Conservation (phyloP, 2,888 invertebrate species). For the Drosophila conformis region DNA sequence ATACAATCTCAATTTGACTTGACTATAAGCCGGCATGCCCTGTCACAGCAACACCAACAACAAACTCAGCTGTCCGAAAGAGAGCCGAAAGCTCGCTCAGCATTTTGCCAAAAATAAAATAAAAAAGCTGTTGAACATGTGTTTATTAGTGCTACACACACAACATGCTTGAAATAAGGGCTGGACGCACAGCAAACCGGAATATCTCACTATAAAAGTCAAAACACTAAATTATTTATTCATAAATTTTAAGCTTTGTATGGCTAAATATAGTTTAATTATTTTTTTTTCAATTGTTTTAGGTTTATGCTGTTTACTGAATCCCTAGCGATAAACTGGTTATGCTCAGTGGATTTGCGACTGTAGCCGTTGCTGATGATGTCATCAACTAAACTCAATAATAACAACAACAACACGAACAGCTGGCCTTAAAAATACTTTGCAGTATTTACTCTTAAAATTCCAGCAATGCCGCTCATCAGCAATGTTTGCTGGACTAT, state of each 20-base stretch:
- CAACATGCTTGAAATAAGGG: not conserved
- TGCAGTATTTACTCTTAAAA: not conserved
- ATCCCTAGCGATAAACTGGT: conserved; percentile 63
- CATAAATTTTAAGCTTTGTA: not conserved
- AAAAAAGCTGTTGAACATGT: conserved; percentile 54
- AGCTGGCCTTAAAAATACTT: conserved; percentile 53
- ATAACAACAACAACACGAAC: conserved; percentile 42
- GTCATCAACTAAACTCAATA: conserved; percentile 62
- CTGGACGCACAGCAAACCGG: not conserved
- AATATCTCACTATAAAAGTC: not conserved
- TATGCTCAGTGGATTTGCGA: conserved; percentile 31
- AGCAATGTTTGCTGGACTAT: conserved; percentile 31
- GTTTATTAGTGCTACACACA: conserved; percentile 45
- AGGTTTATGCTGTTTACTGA: conserved; percentile 7
- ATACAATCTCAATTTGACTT: conserved; percentile 15
- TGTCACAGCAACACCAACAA: conserved; percentile 52
- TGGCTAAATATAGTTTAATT: not conserved
- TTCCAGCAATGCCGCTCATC: conserved; percentile 4
- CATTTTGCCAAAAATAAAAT: not conserved
- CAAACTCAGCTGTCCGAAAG: conserved; percentile 57
- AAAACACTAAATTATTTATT: not conserved
- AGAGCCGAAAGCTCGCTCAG: conserved; percentile 51
- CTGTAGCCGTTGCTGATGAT: conserved; percentile 53
- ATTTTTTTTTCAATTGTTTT: not conserved
- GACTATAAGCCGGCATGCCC: conserved; percentile 58